These are phyloP conservation scores for Pandemis heparana DNA, from an alignment of 2,888 invertebrate species.

Conservation along the genomic window DNA sequence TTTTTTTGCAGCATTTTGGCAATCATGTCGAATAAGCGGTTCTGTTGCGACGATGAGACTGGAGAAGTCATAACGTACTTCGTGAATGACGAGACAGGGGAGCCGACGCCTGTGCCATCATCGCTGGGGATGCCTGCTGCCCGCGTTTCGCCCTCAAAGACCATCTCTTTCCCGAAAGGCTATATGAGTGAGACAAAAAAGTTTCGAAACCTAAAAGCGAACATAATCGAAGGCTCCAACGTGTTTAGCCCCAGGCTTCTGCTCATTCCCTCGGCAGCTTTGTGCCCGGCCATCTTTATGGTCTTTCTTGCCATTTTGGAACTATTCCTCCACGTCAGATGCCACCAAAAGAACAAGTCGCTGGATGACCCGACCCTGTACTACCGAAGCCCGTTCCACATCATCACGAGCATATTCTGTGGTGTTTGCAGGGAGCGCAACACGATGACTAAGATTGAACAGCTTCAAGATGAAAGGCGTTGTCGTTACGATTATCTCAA, in stretches of 20 bases:
- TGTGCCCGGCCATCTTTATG: slow-evolving; percentile 84
- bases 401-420: slow-evolving; percentile 89
- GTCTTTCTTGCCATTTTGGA: slow-evolving; percentile 84
- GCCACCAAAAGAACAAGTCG: slow-evolving; percentile 88
- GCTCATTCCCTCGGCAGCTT: slow-evolving; percentile 86
- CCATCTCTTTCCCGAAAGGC: slow-evolving; percentile 63
- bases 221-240: slow-evolving; percentile 72
- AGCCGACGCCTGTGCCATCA: slow-evolving; percentile 52
- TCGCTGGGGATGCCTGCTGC: slow-evolving; percentile 35
- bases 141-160: slow-evolving; percentile 45
- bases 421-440: slow-evolving; percentile 87
- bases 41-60: slow-evolving; percentile 80
- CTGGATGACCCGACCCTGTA: slow-evolving; percentile 85
- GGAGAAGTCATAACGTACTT: slow-evolving; percentile 77
- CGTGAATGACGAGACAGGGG: slow-evolving; percentile 84
- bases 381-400: slow-evolving; percentile 90
- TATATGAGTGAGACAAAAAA: slow-evolving; percentile 67
- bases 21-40: slow-evolving; percentile 55
- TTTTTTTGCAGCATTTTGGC: slow-evolving; percentile 19
- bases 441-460: slow-evolving; percentile 87
- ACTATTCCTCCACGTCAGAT: slow-evolving; percentile 87
- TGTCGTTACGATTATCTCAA: slow-evolving; percentile 73
- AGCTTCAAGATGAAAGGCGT: slow-evolving; percentile 87
- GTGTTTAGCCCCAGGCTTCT: slow-evolving; percentile 80
- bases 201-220: slow-evolving; percentile 68